Percentiles rank a stretch among this genome's conserved stretches.
phyloP scores from a whole-genome alignment of 35 echinoderm and acorn worm species.

The Amphiura filiformis region DNA sequence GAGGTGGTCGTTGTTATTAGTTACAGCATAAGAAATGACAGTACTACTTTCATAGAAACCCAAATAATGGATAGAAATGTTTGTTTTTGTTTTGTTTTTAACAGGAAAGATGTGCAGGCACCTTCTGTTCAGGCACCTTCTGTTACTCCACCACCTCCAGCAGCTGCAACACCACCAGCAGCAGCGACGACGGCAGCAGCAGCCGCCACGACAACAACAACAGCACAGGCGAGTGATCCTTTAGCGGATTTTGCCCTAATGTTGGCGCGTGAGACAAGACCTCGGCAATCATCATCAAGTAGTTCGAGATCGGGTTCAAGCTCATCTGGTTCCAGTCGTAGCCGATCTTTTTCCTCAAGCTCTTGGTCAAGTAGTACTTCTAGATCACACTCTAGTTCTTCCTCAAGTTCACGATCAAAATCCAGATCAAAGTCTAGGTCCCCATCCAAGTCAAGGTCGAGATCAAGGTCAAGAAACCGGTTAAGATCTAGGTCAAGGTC shows the following conservation, averaged over 20 bases:
- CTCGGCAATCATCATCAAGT: neutral
- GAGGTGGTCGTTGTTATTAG: too few species aligned
- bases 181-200: too few species aligned
- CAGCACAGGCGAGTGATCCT: neutral
- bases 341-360: neutral
- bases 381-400: constrained; percentile 11
- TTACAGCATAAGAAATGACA: too few species aligned
- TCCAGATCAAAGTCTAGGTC: constrained; percentile 41
- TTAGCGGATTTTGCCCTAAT: constrained; percentile 7
- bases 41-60: too few species aligned
- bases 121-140: too few species aligned
- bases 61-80: too few species aligned
- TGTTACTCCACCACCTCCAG: too few species aligned
- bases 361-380: neutral
- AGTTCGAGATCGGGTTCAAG: neutral
- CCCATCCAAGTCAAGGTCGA: constrained; percentile 34
- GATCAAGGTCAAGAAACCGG: constrained; percentile 1
- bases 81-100: too few species aligned
- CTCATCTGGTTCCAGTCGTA: neutral
- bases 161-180: too few species aligned
- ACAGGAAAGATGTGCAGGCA: too few species aligned
- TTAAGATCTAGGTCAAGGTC: constrained; percentile 42
- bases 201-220: neutral
- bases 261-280: neutral
- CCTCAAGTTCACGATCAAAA: constrained; percentile 44